phyloP scores from a whole-genome alignment of 2,888 invertebrate species.

The Pyrrhosoma nymphula region DNA sequence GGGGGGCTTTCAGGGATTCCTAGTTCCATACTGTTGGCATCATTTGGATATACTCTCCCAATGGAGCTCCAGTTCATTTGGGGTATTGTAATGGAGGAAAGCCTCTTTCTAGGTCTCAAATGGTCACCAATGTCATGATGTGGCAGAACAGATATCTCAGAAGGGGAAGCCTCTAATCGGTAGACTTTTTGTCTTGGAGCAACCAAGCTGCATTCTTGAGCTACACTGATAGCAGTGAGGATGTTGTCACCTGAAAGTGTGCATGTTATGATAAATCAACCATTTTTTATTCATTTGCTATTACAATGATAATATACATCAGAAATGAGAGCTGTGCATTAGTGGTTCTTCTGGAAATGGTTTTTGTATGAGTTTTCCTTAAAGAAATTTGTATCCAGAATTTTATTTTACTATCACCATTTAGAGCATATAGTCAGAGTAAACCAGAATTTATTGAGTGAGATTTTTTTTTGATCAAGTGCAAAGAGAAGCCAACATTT shows the following conservation, averaged over 20 bases:
- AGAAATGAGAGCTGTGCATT: background rate
- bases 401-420: no score
- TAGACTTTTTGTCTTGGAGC: conserved; percentile 80
- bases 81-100: conserved; percentile 29
- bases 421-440: no score
- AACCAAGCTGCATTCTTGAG: conserved; percentile 93
- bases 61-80: conserved; percentile 35
- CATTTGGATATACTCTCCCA: conserved; percentile 17
- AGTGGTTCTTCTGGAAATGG: no score
- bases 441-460: no score
- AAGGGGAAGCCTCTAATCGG: conserved; percentile 37
- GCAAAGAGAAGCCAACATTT: no score
- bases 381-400: no score
- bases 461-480: no score
- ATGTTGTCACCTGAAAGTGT: conserved; percentile 88
- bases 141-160: conserved; percentile 54
- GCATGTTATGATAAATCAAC: background rate
- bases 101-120: conserved; percentile 21
- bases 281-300: background rate
- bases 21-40: conserved; percentile 25
- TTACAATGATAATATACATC: background rate
- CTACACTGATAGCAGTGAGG: conserved; percentile 95
- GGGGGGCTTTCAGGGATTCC: conserved; percentile 38
- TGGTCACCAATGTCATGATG: conserved; percentile 51
- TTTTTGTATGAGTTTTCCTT: no score